These are phyloP conservation scores for Trichomalopsis sarcophagae DNA, from an alignment of 1,140 invertebrate genomes.

Conservation along the genomic window DNA sequence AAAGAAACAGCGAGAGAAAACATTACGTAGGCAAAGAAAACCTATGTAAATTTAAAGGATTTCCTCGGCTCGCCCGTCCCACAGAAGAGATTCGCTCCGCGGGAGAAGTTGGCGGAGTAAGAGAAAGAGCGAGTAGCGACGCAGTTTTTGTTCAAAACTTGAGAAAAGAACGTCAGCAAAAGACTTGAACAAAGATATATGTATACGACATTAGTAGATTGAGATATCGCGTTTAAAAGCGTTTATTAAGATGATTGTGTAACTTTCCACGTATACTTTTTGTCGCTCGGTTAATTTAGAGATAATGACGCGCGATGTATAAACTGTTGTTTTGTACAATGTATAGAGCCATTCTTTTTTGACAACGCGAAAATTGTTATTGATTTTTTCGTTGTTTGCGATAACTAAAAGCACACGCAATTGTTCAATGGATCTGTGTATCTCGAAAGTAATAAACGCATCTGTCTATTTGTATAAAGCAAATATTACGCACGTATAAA, in stretches of 20 bases:
- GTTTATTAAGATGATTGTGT: neutral
- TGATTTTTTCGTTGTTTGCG: neutral
- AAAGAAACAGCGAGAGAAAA: conserved; percentile 17
- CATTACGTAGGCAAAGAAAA: conserved; percentile 39
- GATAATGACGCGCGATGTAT: neutral
- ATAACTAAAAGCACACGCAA: neutral
- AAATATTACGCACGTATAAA: conserved; percentile 22
- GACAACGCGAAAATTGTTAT: neutral
- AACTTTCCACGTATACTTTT: too few species aligned
- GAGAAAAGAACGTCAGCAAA: conserved; percentile 13
- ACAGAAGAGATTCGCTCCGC: conserved; percentile 11
- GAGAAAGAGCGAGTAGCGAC: neutral
- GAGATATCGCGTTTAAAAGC: neutral
- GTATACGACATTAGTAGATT: neutral
- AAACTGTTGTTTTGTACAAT: neutral
- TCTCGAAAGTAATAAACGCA: conserved; percentile 24
- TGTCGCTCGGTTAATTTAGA: too few species aligned
- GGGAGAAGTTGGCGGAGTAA: neutral
- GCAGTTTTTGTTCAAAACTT: conserved; percentile 26
- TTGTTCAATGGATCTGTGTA: conserved; percentile 15
- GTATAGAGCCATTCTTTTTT: neutral
- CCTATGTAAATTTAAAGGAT: conserved; percentile 43
- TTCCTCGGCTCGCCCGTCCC: conserved; percentile 22
- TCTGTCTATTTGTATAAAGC: conserved; percentile 35
- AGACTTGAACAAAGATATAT: neutral